Evolutionary conservation across 35 echinoderm and acorn worm genomes (phyloP).

Genomic region (Patiria miniata): DNA sequence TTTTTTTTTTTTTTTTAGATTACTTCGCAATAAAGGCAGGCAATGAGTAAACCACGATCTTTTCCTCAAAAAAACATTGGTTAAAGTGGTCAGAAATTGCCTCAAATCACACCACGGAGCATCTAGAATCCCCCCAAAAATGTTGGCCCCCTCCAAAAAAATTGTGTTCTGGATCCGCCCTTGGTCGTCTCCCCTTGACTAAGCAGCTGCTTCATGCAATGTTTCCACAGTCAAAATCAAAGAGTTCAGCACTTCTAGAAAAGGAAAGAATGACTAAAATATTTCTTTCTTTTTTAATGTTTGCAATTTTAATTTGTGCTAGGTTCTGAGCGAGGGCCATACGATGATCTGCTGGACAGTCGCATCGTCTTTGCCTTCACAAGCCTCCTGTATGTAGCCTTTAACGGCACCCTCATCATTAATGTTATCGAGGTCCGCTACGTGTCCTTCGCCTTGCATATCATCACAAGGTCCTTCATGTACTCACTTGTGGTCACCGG

Average conservation of each 20-base stretch:
- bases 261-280: neutral
- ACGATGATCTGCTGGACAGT: slow-evolving; percentile 47
- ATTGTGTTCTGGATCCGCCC: too few relatives aligned
- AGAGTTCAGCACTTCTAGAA: neutral
- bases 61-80: too few relatives aligned
- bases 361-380: slow-evolving; percentile 23
- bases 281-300: neutral
- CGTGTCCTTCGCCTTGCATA: slow-evolving; percentile 47
- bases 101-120: too few relatives aligned
- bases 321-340: slow-evolving; percentile 30
- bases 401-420: slow-evolving; percentile 35
- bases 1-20: too few relatives aligned
- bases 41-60: too few relatives aligned
- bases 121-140: too few relatives aligned
- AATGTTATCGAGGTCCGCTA: slow-evolving; percentile 44
- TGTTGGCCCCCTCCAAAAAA: too few relatives aligned
- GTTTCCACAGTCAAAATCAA: too few relatives aligned
- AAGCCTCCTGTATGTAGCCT: slow-evolving; percentile 27
- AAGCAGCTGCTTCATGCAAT: too few relatives aligned
- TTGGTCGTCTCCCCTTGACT: too few relatives aligned
- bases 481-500: slow-evolving; percentile 23
- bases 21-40: too few relatives aligned
- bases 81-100: too few relatives aligned
- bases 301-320: neutral
- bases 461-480: slow-evolving; percentile 49